Evolutionary conservation across 1,140 invertebrate species (phyloP), one percentile per base, ranked within the genome.

Genomic region (Hestina assimilis): DNA sequence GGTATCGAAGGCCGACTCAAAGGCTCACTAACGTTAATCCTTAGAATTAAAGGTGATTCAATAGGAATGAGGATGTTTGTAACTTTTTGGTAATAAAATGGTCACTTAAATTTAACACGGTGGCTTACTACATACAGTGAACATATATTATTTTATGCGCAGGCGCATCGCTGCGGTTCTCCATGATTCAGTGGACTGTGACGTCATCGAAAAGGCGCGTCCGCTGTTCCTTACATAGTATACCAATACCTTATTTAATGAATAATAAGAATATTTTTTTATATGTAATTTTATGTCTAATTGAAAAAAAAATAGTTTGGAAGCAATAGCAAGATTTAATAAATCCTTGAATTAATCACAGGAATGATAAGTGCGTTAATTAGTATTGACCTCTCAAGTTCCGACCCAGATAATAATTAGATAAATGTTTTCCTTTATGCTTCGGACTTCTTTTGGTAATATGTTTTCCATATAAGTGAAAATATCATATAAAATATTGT

Each of bases 141-240:
- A n/a, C n/a, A n/a, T n/a, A n/a, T 56, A 31, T 56, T 48, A 47
- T 48, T 23, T 21, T 54, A 56, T 60, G 57, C 58, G 29, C 62
- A 51, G 19, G 26, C 47, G 52, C 62, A 60, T 56, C 41, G 33
- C 24, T 53, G 50, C 69, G 65, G 59, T 62, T 48, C 58, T 50
- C 8, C 70, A 67, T 81, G 76, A 79, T 69, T 82, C 76, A 84
- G 53, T 51, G 26, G 12, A 55, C 11, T 54, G 58, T 79, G 73
- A 79, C 76, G 82, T 85, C 79, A 85, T 65, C 63, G 43, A 48
- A 45, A 69, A 72, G 78, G 75, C 73, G 68, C 74, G 74, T 76
- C 75, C 70, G 69, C 55, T 59, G 59, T 62, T 71, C 73, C 65
- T 71, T 75, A 59, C 62, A 71, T 57, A 64, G 62, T 53, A 46